These are phyloP conservation scores for Leuciscus waleckii DNA, from an alignment of 2,797 vertebrate species.

Conservation along the genomic window DNA sequence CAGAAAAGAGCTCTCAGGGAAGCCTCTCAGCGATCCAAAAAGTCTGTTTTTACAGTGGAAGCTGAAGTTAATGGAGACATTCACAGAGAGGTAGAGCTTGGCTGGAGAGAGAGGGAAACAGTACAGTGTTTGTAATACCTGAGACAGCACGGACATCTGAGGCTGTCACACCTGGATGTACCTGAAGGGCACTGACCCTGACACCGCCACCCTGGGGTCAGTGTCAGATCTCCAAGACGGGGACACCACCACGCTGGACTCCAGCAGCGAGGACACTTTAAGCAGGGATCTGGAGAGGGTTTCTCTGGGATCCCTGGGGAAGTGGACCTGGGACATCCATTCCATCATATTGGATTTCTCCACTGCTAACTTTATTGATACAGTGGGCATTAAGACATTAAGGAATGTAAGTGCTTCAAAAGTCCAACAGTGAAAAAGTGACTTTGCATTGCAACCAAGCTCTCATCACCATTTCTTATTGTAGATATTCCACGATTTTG, in stretches of 20 bases:
- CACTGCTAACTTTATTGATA: slow-evolving; percentile 86
- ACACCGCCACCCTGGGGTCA: slow-evolving; percentile 70
- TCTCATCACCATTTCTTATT: slow-evolving; percentile 40
- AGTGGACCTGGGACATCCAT: slow-evolving; percentile 86
- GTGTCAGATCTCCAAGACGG: slow-evolving; percentile 74
- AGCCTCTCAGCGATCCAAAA: slow-evolving; percentile 55
- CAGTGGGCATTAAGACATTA: slow-evolving; percentile 76
- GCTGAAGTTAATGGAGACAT: slow-evolving; percentile 60
- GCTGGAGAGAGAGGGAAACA: slow-evolving; percentile 69
- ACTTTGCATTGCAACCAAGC: not conserved
- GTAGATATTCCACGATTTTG: slow-evolving; percentile 93
- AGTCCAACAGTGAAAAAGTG: not conserved
- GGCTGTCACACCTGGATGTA: slow-evolving; percentile 76
- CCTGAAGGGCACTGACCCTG: slow-evolving; percentile 75
- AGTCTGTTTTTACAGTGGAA: slow-evolving; percentile 70
- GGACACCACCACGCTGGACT: slow-evolving; percentile 71
- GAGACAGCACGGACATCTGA: slow-evolving; percentile 63
- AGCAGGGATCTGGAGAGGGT: slow-evolving; percentile 77
- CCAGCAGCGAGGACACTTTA: slow-evolving; percentile 77
- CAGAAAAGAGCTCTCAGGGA: slow-evolving; percentile 67
- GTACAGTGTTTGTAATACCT: slow-evolving; percentile 79
- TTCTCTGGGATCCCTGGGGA: slow-evolving; percentile 79
- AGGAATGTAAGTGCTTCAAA: slow-evolving; percentile 73
- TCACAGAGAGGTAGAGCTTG: slow-evolving; percentile 57
- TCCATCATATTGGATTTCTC: slow-evolving; percentile 90